Conservation (phyloP, 2,113 vertebrate genomes). For the Takifugu bimaculatus region DNA sequence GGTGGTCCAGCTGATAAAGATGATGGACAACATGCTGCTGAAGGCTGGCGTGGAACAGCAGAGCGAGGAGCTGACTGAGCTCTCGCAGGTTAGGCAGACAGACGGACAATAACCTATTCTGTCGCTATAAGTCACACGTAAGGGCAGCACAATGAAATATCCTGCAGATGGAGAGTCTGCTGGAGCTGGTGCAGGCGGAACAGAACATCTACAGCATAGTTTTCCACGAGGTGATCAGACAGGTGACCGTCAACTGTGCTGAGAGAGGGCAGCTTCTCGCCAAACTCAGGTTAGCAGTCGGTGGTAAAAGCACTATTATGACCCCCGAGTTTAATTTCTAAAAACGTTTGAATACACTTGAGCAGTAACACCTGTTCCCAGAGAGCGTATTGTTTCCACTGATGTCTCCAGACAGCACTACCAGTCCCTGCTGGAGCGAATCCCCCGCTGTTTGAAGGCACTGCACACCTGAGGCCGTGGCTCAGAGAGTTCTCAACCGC, state of each 20-base stretch:
- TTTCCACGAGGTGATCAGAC: slow-evolving; percentile 88
- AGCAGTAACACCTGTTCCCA: neutral
- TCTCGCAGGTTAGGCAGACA: slow-evolving; percentile 75
- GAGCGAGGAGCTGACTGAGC: slow-evolving; percentile 64
- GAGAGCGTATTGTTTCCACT: too few relatives aligned
- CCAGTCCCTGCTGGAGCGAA: slow-evolving; percentile 76
- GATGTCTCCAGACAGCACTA: slow-evolving; percentile 78
- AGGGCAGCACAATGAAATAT: neutral
- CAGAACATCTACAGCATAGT: slow-evolving; percentile 87
- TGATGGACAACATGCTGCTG: slow-evolving; percentile 87
- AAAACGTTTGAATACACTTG: neutral
- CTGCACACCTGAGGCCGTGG: slow-evolving; percentile 82
- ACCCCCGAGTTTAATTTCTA: neutral
- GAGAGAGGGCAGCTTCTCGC: slow-evolving; percentile 87
- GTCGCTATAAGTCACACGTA: neutral
- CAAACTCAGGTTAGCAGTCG: slow-evolving; percentile 79
- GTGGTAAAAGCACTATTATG: neutral
- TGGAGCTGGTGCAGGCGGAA: slow-evolving; percentile 80
- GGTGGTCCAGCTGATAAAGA: slow-evolving; percentile 78
- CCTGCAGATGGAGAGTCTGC: slow-evolving; percentile 79
- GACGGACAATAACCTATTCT: neutral
- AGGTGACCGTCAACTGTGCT: slow-evolving; percentile 83
- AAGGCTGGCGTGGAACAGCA: slow-evolving; percentile 77
- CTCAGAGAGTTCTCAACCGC: slow-evolving; percentile 77
- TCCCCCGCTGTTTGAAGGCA: slow-evolving; percentile 77